Percentiles rank a stretch among this genome's conserved stretches.
phyloP scores from a whole-genome alignment of 2,888 invertebrate genomes.

The Brenthis ino region DNA sequence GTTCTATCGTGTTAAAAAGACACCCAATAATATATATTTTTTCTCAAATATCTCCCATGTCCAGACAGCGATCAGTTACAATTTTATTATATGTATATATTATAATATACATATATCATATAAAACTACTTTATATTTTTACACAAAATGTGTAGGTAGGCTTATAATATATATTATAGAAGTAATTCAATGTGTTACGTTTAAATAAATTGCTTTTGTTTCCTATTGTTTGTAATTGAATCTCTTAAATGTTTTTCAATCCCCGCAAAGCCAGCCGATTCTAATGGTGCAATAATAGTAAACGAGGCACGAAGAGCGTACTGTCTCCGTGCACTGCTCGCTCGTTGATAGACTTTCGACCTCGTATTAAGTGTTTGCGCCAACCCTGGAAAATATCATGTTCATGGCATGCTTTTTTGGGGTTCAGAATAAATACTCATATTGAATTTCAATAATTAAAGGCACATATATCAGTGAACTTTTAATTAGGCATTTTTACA shows the following conservation, averaged over 20 bases:
- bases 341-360: constrained; percentile 74
- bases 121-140: too few relatives aligned
- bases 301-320: constrained; percentile 46
- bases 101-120: neutral
- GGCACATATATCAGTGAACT: too few relatives aligned
- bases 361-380: constrained; percentile 69
- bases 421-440: neutral
- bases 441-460: too few relatives aligned
- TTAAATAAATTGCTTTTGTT: constrained; percentile 16
- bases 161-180: neutral
- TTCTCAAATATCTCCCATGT: too few relatives aligned
- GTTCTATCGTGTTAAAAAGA: too few relatives aligned
- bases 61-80: too few relatives aligned
- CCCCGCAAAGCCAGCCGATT: constrained; percentile 26
- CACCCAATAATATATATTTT: too few relatives aligned
- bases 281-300: constrained; percentile 37
- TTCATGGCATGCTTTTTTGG: constrained; percentile 8
- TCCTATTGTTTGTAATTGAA: constrained; percentile 33
- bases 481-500: too few relatives aligned
- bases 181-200: neutral
- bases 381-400: constrained; percentile 45
- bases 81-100: too few relatives aligned
- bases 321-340: constrained; percentile 60
- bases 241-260: constrained; percentile 30
- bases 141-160: too few relatives aligned